Conservation (phyloP, 2,113 vertebrate genomes). For the Polyodon spathula region DNA sequence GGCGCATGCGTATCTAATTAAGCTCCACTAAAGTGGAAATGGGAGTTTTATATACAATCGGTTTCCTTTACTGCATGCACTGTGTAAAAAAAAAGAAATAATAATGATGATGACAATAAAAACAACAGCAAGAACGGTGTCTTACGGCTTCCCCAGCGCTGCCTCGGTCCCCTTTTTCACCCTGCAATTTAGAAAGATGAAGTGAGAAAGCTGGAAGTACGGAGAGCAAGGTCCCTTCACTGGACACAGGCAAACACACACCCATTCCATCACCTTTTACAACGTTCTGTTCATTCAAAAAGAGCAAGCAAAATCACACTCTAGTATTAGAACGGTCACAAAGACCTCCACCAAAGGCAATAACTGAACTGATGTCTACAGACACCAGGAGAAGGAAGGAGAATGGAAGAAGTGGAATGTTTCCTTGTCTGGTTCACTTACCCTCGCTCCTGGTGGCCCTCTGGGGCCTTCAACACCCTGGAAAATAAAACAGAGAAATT, state of each 20-base stretch:
- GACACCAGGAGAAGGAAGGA: not conserved
- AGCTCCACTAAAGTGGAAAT: too few relatives aligned
- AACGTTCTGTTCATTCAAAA: too few relatives aligned
- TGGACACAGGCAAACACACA: too few relatives aligned
- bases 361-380: not conserved
- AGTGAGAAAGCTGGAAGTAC: not conserved
- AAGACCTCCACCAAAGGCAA: not conserved
- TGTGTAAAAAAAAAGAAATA: not conserved
- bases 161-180: conserved; percentile 79
- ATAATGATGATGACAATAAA: not conserved
- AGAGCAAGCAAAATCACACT: too few relatives aligned
- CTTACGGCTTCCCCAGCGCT: conserved; percentile 84
- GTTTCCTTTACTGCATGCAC: not conserved
- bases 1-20: too few relatives aligned
- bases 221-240: not conserved
- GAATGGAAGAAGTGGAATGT: not conserved
- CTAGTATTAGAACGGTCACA: too few relatives aligned
- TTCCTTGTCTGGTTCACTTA: conserved; percentile 46
- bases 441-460: conserved; percentile 70
- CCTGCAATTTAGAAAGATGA: conserved; percentile 44
- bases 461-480: conserved; percentile 78
- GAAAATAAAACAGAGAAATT: conserved; percentile 24
- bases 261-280: too few relatives aligned
- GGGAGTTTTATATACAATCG: too few relatives aligned
- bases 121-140: not conserved